Percentiles rank a stretch among this genome's conserved stretches.
phyloP scores from a whole-genome alignment of 2,113 vertebrate species.

The Symphodus melops region DNA sequence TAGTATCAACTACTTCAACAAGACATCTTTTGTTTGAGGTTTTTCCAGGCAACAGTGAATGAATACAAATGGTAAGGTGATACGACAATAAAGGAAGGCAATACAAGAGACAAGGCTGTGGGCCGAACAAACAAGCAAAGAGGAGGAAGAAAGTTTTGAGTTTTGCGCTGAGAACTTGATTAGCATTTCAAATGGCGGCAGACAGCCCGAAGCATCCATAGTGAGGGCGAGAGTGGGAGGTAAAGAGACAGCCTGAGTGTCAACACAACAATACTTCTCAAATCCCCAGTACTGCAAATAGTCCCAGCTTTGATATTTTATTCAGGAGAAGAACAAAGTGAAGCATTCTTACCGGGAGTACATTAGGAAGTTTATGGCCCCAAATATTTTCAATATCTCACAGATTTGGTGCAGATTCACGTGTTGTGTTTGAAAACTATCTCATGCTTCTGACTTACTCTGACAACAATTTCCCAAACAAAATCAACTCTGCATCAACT shows the following conservation, averaged over 20 bases:
- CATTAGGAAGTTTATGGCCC: slow-evolving; percentile 1
- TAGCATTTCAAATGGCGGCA: slow-evolving; percentile 72
- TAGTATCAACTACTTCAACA: not conserved
- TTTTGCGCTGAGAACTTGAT: slow-evolving; percentile 47
- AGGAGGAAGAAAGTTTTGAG: slow-evolving; percentile 41
- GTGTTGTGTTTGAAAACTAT: not conserved
- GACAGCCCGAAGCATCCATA: slow-evolving; percentile 56
- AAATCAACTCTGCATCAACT: not conserved
- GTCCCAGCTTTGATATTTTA: slow-evolving; percentile 69
- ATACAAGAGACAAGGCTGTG: slow-evolving; percentile 5
- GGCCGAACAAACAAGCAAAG: slow-evolving; percentile 18
- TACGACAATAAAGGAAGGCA: slow-evolving; percentile 2
- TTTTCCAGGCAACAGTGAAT: slow-evolving; percentile 8
- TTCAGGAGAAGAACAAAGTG: slow-evolving; percentile 69
- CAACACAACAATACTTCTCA: slow-evolving; percentile 57
- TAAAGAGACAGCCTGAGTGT: slow-evolving; percentile 55
- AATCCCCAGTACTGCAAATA: slow-evolving; percentile 43
- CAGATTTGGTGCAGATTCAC: not conserved
- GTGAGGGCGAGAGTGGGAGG: slow-evolving; percentile 69
- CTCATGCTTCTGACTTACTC: not conserved
- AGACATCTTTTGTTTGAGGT: not conserved
- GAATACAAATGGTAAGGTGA: slow-evolving; percentile 23
- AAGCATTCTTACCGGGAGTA: slow-evolving; percentile 5
- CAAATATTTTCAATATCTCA: not conserved
- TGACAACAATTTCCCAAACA: not conserved